Evolutionary conservation across 2,797 vertebrate species (phyloP), one percentile per base, ranked within the genome.

Genomic region (Lagorchestes hirsutus): DNA sequence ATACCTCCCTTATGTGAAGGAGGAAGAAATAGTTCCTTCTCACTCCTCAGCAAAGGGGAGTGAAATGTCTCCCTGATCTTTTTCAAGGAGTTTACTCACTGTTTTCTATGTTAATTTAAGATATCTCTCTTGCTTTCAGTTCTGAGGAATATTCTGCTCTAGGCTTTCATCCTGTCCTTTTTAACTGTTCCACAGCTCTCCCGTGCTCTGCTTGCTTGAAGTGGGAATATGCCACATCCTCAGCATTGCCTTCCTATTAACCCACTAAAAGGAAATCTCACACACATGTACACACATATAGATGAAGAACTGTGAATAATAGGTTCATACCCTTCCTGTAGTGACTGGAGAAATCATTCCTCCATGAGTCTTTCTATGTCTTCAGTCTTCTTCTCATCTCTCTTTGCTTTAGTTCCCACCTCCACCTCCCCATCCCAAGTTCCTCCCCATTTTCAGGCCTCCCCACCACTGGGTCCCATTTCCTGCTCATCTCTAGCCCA

Each of bases 401-500:
- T 29, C 46, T 82, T 14, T 10, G 16, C 56, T 91, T 62, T 6
- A 2, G 92, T n/a, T 40, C 94, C 95, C 93, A 62, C 87, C 82
- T 91, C 95, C 90, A 0, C 91, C 90, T 90, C 96, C 96, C 96
- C 92, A 93, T 56, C 97, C 97, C 95, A 6, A 56, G 95, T 62
- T 92, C 96, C 97, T 93, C 97, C 95, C 96, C 97, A 16, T 31
- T 1, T n/a, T 67, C 96, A 94, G 52, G 58, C 97, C 97, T 93
- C 97, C 97, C 97, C 97, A 96, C 28, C 16, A 90, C 46, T 62
- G 91, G 92, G 57, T 92, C 98, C 98, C 98, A 0, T 95, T 94
- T 98, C 97, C 96, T 98, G 97, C 95, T 96, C 4, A 29, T 96
- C 97, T 94, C 98, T 98, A 98, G 93, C 97, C 98, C 98, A 95